Evolutionary conservation across 1,140 invertebrate species (phyloP).

Genomic region (Papilio glaucus): DNA sequence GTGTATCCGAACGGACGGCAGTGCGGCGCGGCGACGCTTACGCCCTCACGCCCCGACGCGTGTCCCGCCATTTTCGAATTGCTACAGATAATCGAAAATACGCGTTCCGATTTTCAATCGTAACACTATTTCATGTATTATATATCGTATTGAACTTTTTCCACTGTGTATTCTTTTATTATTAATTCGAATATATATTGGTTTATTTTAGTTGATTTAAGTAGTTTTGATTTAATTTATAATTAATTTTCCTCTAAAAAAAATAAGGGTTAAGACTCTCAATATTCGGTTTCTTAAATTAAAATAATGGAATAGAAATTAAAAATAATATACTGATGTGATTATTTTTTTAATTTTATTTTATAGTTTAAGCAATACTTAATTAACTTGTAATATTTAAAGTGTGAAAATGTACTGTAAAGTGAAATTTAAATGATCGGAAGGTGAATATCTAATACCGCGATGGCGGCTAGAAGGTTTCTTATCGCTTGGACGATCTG

Average conservation of each 20-base stretch:
- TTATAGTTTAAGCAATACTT: too few species aligned
- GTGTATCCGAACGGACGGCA: constrained; percentile 66
- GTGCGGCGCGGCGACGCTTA: constrained; percentile 71
- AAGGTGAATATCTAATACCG: constrained; percentile 59
- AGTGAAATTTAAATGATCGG: constrained; percentile 72
- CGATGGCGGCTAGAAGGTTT: constrained; percentile 69
- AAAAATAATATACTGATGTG: too few species aligned
- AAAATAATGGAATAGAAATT: too few species aligned
- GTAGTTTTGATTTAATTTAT: too few species aligned
- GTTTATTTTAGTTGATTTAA: too few species aligned
- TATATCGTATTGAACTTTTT: not conserved
- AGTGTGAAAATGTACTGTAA: constrained; percentile 65
- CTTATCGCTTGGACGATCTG: constrained; percentile 72
- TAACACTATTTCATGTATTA: constrained; percentile 31
- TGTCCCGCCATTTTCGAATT: constrained; percentile 49
- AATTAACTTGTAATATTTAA: constrained; percentile 28
- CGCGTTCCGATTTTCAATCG: constrained; percentile 40
- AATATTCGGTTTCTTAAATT: too few species aligned
- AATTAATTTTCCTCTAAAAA: too few species aligned
- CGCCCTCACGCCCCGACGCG: constrained; percentile 49
- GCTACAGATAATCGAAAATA: constrained; percentile 53
- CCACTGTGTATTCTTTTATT: constrained; percentile 10
- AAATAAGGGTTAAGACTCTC: too few species aligned
- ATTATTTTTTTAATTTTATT: too few species aligned
- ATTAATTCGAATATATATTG: not conserved